Evolutionary conservation across 2,888 invertebrate species (phyloP).

Genomic region (Yponomeuta plumbellus): DNA sequence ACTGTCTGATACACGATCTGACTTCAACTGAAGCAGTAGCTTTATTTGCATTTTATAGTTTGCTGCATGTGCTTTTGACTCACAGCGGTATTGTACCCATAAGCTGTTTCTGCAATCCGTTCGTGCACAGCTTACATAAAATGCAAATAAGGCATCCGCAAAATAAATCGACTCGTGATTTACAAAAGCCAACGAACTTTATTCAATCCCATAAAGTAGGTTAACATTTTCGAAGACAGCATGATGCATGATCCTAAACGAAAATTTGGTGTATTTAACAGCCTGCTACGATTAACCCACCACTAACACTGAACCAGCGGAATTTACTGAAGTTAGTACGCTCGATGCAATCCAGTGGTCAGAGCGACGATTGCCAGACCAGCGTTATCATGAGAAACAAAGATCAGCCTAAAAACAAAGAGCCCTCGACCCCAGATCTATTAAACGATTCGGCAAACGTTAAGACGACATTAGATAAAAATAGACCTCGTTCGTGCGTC

Average conservation of each 20-base stretch:
- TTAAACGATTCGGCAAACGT: slow-evolving; percentile 74
- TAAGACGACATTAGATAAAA: slow-evolving; percentile 69
- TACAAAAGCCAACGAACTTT: slow-evolving; percentile 1
- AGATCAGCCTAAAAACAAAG: slow-evolving; percentile 60
- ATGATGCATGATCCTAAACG: slow-evolving; percentile 70
- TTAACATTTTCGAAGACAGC: slow-evolving; percentile 34
- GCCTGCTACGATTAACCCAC: slow-evolving; percentile 73
- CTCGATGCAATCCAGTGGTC: slow-evolving; percentile 75
- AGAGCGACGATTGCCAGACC: slow-evolving; percentile 71
- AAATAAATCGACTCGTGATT: slow-evolving; percentile 20
- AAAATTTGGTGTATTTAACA: slow-evolving; percentile 70
- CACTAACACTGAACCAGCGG: slow-evolving; percentile 77
- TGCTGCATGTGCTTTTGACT: slow-evolving; percentile 69
- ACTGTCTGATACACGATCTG: slow-evolving; percentile 4
- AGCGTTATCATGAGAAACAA: slow-evolving; percentile 72
- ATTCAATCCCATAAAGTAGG: slow-evolving; percentile 19
- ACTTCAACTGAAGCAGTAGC: slow-evolving; percentile 28
- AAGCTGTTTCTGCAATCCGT: slow-evolving; percentile 39
- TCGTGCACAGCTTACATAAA: slow-evolving; percentile 74
- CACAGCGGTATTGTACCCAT: slow-evolving; percentile 43
- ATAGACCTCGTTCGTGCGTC: slow-evolving; percentile 83
- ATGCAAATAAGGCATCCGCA: slow-evolving; percentile 67
- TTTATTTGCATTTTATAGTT: slow-evolving; percentile 76
- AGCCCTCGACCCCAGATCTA: slow-evolving; percentile 76
- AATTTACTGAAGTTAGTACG: slow-evolving; percentile 75